Percentiles rank a stretch among this genome's conserved stretches.
Conservation (phyloP, 2,888 invertebrate genomes). For the Drosophila vallismaia region DNA sequence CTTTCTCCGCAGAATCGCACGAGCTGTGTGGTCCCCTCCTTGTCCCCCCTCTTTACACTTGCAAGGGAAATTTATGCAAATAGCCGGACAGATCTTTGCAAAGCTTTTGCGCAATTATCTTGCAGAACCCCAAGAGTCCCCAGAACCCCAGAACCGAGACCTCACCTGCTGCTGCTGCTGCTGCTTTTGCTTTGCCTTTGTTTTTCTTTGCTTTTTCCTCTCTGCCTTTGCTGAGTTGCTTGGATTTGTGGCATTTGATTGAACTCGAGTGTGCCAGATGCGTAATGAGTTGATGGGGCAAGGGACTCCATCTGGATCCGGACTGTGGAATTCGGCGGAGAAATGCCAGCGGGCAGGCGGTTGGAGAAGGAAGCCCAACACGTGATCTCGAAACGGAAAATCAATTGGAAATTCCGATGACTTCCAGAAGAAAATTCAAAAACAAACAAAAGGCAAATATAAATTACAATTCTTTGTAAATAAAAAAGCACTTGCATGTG, state of each 20-base stretch:
- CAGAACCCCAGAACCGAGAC: conserved; percentile 29
- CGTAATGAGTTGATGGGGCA: conserved; percentile 31
- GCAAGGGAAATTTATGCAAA: conserved; percentile 77
- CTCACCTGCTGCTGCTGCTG: conserved; percentile 65
- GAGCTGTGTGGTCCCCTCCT: conserved; percentile 29
- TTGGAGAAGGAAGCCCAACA: conserved; percentile 42
- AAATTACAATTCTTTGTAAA: background rate
- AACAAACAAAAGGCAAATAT: conserved; percentile 6
- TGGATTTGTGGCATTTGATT: conserved; percentile 59
- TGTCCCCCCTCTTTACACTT: conserved; percentile 18
- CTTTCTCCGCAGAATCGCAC: conserved; percentile 22
- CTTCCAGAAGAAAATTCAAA: conserved; percentile 17
- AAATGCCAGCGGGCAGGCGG: background rate
- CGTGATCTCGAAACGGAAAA: conserved; percentile 69
- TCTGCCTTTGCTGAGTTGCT: conserved; percentile 41
- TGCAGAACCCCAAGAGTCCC: conserved; percentile 7
- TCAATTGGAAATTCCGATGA: conserved; percentile 56
- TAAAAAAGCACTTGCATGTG: conserved; percentile 24
- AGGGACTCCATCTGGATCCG: background rate
- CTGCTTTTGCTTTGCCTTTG: background rate
- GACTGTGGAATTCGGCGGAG: background rate
- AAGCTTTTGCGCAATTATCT: conserved; percentile 67
- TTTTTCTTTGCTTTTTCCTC: background rate
- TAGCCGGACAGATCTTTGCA: conserved; percentile 42
- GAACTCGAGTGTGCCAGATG: conserved; percentile 77